These are phyloP conservation scores for Stenolophus ochropezus DNA, from an alignment of 2,888 invertebrate species.

Conservation along the genomic window DNA sequence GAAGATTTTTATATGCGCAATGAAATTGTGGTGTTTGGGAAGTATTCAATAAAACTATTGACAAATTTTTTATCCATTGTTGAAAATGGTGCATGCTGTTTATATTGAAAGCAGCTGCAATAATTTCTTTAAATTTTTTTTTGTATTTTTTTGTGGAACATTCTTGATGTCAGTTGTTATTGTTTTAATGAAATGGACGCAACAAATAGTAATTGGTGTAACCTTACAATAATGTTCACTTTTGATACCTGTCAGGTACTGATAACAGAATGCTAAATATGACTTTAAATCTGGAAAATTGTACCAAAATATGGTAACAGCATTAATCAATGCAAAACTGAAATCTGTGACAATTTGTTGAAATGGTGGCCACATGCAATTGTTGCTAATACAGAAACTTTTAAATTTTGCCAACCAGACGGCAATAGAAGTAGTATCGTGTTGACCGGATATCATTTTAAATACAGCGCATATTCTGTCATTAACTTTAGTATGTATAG, in stretches of 20 bases:
- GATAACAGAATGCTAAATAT: constrained; percentile 3
- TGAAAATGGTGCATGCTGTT: neutral
- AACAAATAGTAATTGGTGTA: neutral
- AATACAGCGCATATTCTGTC: constrained; percentile 1
- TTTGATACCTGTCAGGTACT: neutral
- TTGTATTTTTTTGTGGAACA: neutral
- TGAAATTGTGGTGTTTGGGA: neutral
- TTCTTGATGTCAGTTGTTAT: neutral
- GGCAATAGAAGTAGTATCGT: neutral
- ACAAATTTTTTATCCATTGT: neutral
- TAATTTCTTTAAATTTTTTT: constrained; percentile 17
- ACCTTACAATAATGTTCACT: neutral
- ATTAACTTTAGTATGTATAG: neutral
- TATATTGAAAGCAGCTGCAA: constrained; percentile 7
- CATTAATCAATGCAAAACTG: constrained; percentile 32
- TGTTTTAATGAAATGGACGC: constrained; percentile 11
- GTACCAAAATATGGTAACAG: neutral
- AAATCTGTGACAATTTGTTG: neutral
- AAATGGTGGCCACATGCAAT: constrained; percentile 13
- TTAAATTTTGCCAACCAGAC: constrained; percentile 36
- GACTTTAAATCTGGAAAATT: constrained; percentile 16
- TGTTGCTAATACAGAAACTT: neutral
- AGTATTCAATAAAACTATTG: neutral
- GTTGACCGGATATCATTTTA: constrained; percentile 4
- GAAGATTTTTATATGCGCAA: neutral